Evolutionary conservation across 2,888 invertebrate species (phyloP), one percentile per base, ranked within the genome.

Genomic region (Galeopsomyia nigrocyanea): DNA sequence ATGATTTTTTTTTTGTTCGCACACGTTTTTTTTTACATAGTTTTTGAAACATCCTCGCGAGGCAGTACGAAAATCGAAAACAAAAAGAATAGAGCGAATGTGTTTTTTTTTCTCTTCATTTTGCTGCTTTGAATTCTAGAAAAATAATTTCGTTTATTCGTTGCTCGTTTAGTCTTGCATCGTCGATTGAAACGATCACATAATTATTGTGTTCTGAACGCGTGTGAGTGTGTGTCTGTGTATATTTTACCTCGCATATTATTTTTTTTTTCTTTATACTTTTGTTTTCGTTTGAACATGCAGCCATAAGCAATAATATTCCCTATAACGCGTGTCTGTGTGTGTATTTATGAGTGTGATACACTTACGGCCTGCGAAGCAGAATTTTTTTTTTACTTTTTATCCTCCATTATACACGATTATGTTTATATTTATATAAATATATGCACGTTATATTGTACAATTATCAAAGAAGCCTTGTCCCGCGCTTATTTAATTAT

Each of bases 141-240:
- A 73, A 78, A 78, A 78, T 79, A 77, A 78, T 75, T 77, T 79
- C 76, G 77, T 75, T 79, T 70, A 76, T 76, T 80, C 80, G 80
- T 79, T 80, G 79, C 79, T 78, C 76, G 75, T 78, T 78, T 78
- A 78, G 76, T 79, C 76, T 79, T 76, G 72, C 50, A 64, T 65
- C 62, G 56, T 67, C 17, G 51, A 53, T 53, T 53, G 16, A 17
- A 39, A 39, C 39, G 39, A 39, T 39, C 39, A 39, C 39, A 39
- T 39, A 9, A 39, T 39, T 39, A 39, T 39, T 39, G 39, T 39
- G 39, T 39, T 39, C 26, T 53, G 53, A 21, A 17, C 53, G 17
- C n/a, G 17, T 53, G 1, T 53, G 9, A 6, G 17, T 53, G n/a
- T 53, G 51, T 50, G 16, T 50, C 6, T 51, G 6, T 51, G 16